phyloP scores from a whole-genome alignment of 2,888 invertebrate genomes.

The Cheilosia vernalis region DNA sequence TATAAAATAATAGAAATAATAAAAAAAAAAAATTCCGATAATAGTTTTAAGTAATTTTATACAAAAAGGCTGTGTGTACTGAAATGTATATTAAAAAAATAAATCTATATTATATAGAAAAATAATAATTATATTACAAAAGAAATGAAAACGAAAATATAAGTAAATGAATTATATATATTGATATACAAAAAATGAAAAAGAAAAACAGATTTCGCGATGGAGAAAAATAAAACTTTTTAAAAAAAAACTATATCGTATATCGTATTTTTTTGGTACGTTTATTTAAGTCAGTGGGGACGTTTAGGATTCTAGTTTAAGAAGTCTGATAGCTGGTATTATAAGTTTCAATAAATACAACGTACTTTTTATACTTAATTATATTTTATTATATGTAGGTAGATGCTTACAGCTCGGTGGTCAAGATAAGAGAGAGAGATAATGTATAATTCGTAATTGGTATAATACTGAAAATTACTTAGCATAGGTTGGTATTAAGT shows the following conservation, averaged over 20 bases:
- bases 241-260: slow-evolving; percentile 50
- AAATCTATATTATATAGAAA: slow-evolving; percentile 69
- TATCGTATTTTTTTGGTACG: not conserved
- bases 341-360: too few species aligned
- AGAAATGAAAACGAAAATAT: slow-evolving; percentile 41
- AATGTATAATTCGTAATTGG: too few species aligned
- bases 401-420: too few species aligned
- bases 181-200: slow-evolving; percentile 65
- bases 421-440: too few species aligned
- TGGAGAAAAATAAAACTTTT: slow-evolving; percentile 64
- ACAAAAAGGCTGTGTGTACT: slow-evolving; percentile 75
- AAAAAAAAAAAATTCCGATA: slow-evolving; percentile 41
- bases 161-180: slow-evolving; percentile 74
- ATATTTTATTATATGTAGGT: too few species aligned
- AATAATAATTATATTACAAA: slow-evolving; percentile 63
- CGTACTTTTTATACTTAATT: too few species aligned
- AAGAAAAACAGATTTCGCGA: slow-evolving; percentile 40
- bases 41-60: slow-evolving; percentile 68
- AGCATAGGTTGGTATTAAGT: too few species aligned
- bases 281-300: too few species aligned
- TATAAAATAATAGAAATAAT: slow-evolving; percentile 11
- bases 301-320: too few species aligned
- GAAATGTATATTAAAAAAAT: slow-evolving; percentile 66
- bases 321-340: too few species aligned
- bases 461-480: too few species aligned